phyloP scores from a whole-genome alignment of 2,888 invertebrate genomes.

The Eretmocerus hayati region DNA sequence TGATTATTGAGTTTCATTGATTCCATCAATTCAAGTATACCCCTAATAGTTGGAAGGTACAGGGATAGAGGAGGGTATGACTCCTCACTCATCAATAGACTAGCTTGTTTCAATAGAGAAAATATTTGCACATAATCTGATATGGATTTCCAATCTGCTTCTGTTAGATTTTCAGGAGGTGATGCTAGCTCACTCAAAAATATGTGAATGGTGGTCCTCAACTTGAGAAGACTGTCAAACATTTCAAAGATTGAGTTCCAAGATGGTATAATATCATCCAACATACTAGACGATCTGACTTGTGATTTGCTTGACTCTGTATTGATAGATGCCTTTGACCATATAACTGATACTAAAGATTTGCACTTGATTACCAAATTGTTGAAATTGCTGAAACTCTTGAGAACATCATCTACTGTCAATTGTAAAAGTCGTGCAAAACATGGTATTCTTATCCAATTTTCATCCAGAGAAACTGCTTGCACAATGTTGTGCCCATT shows the following conservation, averaged over 20 bases:
- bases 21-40: slow-evolving; percentile 20
- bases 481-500: slow-evolving; percentile 20
- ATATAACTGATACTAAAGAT: slow-evolving; percentile 12
- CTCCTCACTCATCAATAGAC: slow-evolving; percentile 14
- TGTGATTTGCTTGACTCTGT: slow-evolving; percentile 5
- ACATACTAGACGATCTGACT: slow-evolving; percentile 6
- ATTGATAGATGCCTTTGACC: slow-evolving; percentile 13
- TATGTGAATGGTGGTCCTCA: slow-evolving; percentile 12
- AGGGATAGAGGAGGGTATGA: slow-evolving; percentile 21
- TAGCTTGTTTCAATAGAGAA: slow-evolving; percentile 20
- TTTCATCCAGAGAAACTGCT: slow-evolving; percentile 17
- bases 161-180: slow-evolving; percentile 17
- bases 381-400: slow-evolving; percentile 15
- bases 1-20: slow-evolving; percentile 15
- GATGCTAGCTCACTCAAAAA: slow-evolving; percentile 10
- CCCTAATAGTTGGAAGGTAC: slow-evolving; percentile 18
- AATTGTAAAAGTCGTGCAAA: slow-evolving; percentile 22
- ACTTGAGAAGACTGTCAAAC: slow-evolving; percentile 20
- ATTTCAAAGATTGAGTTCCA: slow-evolving; percentile 23
- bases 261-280: slow-evolving; percentile 17
- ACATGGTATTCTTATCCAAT: slow-evolving; percentile 21
- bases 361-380: slow-evolving; percentile 15
- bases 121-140: slow-evolving; percentile 17
- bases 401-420: slow-evolving; percentile 19
- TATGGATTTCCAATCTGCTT: slow-evolving; percentile 21